Evolutionary conservation across 2,797 vertebrate species (phyloP).

Genomic region (Glyptemys insculpta): DNA sequence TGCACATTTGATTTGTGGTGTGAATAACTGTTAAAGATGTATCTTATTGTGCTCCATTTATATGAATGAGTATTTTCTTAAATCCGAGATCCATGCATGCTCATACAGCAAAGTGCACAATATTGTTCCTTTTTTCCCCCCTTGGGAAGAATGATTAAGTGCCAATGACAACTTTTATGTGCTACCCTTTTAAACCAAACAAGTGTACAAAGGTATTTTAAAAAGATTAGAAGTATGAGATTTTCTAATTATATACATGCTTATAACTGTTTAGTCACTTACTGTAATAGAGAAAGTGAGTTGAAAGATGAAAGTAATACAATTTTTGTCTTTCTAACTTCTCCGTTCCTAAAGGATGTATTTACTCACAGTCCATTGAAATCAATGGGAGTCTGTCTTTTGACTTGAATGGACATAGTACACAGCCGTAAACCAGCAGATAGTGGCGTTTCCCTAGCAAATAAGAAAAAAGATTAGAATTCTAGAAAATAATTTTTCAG

Average conservation of each 20-base stretch:
- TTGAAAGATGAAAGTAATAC: not conserved
- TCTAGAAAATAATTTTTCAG: not conserved
- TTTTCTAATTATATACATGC: not conserved
- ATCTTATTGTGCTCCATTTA: not conserved
- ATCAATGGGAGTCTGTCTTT: not conserved
- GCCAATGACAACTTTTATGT: not conserved
- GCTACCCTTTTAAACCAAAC: not conserved
- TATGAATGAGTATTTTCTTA: not conserved
- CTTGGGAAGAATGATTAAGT: not conserved
- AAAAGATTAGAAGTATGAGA: not conserved
- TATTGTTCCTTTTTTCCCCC: not conserved
- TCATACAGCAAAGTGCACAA: not conserved
- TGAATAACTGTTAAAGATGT: not conserved
- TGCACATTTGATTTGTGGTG: rapidly evolving
- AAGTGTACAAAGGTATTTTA: not conserved
- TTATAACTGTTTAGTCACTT: not conserved
- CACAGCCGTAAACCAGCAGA: not conserved
- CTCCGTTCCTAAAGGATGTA: not conserved
- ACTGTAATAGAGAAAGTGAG: not conserved
- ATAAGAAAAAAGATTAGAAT: not conserved
- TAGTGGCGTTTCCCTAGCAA: not conserved
- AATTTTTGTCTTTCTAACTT: not conserved
- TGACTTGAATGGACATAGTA: not conserved
- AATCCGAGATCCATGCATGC: rapidly evolving
- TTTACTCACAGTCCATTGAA: rapidly evolving